Evolutionary conservation across 1,140 invertebrate genomes (phyloP).

Genomic region (Neotoxoptera formosana): DNA sequence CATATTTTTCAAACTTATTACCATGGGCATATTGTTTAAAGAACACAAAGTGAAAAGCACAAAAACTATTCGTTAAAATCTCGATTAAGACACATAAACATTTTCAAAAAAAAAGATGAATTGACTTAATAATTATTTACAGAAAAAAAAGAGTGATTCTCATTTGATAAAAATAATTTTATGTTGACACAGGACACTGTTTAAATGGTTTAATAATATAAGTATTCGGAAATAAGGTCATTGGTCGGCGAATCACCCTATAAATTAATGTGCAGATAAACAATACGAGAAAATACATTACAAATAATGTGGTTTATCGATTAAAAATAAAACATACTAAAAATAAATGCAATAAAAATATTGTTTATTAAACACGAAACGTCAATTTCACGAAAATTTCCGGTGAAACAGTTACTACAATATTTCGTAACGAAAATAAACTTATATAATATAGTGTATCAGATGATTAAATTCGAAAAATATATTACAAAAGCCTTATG

Average conservation of each 20-base stretch:
- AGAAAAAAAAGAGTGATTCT: too few species aligned
- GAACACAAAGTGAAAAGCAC: too few species aligned
- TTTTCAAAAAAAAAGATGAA: too few species aligned
- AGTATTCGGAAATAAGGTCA: background rate
- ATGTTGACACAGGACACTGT: background rate
- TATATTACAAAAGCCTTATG: too few species aligned
- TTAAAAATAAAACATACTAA: background rate
- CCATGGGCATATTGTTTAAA: too few species aligned
- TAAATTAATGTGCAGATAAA: background rate
- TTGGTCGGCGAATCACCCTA: background rate
- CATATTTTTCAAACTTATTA: too few species aligned
- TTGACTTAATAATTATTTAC: too few species aligned
- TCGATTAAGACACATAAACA: too few species aligned
- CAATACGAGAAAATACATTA: background rate
- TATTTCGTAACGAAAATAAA: background rate
- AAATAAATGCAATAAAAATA: background rate
- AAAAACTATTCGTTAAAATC: too few species aligned
- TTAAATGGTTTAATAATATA: background rate
- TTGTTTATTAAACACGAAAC: background rate
- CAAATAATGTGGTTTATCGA: background rate
- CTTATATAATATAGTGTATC: too few species aligned
- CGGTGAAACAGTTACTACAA: background rate
- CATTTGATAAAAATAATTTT: too few species aligned
- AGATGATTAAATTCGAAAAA: too few species aligned
- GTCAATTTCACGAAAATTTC: background rate